Evolutionary conservation across 2,888 invertebrate species (phyloP), one percentile per base, ranked within the genome.

Genomic region (Balanococcus diminutus): DNA sequence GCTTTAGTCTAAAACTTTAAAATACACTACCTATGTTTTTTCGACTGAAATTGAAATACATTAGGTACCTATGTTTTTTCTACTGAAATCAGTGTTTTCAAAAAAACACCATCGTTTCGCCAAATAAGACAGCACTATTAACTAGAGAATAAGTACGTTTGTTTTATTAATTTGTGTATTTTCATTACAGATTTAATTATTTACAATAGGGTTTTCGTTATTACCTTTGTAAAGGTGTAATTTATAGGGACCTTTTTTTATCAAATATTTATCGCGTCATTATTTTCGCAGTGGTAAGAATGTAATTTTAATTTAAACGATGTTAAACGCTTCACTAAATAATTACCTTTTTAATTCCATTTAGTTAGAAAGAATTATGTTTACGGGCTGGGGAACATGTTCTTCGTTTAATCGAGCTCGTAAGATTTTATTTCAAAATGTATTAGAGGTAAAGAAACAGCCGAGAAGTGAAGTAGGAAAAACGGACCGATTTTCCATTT

Each of bases 161-260:
- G 14, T 56, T 56, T 56, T 22, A 22, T 56, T 56, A 56, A 56
- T 56, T 56, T 56, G 22, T 56, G 22, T 8, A 56, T 56, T 56
- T 56, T 56, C 56, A 56, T 56, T 56, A 56, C 56, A 56, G 56
- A 56, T 56, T 56, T 56, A 56, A 56, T 56, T 56, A 56, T 56
- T 56, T 56, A 56, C 22, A 22, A 22, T 56, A 56, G 19, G 56
- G 56, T 19, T 56, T 56, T 19, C n/a, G 56, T 22, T 56, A 22
- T 42, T 56, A 56, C 56, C 56, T 56, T 56, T 56, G 56, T 56
- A 56, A 56, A 56, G 22, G 56, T 56, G 56, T 56, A 22, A 56
- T 56, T 56, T 56, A 56, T 56, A 56, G 19, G 56, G 56, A 56
- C 56, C 56, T 56, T 56, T 56, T 56, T 56, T 56, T 56, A 56